These are phyloP conservation scores for Pygmarrhopalites habei DNA, from an alignment of 1,140 invertebrate genomes.

Conservation along the genomic window DNA sequence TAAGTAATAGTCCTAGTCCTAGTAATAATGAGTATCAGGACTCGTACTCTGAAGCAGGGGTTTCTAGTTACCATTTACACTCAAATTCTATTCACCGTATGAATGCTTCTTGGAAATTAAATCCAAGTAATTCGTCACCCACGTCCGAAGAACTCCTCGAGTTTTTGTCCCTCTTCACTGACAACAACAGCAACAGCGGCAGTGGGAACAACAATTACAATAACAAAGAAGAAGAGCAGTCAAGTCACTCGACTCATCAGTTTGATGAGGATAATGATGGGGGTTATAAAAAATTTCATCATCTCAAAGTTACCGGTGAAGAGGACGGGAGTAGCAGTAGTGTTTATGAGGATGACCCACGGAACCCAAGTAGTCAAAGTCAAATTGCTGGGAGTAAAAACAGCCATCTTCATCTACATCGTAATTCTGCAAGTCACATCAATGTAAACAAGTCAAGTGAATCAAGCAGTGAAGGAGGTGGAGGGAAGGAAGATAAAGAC, in stretches of 20 bases:
- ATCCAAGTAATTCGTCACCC: slow-evolving; percentile 16
- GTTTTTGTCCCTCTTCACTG: slow-evolving; percentile 30
- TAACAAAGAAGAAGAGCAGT: background rate
- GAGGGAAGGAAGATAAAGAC: background rate
- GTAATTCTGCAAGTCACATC: too few species aligned
- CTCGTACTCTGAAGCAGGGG: slow-evolving; percentile 30
- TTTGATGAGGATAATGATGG: slow-evolving; percentile 1
- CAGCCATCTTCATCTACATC: too few species aligned
- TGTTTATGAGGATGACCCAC: too few species aligned
- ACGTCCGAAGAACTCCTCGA: slow-evolving; percentile 31
- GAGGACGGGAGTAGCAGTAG: background rate
- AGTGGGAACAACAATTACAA: background rate
- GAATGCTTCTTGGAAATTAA: slow-evolving; percentile 39
- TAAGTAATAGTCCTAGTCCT: background rate
- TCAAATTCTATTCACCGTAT: slow-evolving; percentile 38
- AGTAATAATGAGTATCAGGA: slow-evolving; percentile 6
- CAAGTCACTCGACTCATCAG: too few species aligned
- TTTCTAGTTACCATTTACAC: slow-evolving; percentile 28
- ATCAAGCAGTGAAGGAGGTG: background rate
- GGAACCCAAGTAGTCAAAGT: background rate
- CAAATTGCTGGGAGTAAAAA: background rate
- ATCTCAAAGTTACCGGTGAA: background rate
- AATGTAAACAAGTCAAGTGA: slow-evolving; percentile 3
- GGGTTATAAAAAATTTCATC: slow-evolving; percentile 5
- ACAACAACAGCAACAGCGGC: slow-evolving; percentile 8